Conservation (phyloP, 2,113 vertebrate genomes). For the Sphyrna mokarran region DNA sequence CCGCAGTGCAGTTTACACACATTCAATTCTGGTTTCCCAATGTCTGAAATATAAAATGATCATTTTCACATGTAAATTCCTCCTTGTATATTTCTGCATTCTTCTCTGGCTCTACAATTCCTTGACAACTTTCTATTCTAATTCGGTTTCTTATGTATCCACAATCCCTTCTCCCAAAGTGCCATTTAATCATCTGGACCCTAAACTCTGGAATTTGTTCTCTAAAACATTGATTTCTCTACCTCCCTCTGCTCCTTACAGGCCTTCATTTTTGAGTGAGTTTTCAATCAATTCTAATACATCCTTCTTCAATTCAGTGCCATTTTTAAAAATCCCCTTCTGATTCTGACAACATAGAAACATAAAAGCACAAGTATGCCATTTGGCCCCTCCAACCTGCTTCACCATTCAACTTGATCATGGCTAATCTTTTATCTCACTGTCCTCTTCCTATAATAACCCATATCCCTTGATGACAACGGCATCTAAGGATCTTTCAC, state of each 20-base stretch:
- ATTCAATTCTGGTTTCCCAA: background rate
- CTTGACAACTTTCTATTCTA: background rate
- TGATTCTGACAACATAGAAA: no score
- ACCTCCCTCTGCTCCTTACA: background rate
- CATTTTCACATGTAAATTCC: background rate
- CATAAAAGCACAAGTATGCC: no score
- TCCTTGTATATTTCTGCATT: background rate
- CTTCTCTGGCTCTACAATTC: background rate
- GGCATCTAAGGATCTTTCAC: no score
- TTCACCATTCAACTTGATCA: no score
- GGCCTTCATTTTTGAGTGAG: background rate
- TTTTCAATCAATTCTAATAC: background rate
- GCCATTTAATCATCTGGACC: background rate
- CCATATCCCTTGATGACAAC: no score
- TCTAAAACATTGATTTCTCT: background rate
- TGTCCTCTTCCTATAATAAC: no score
- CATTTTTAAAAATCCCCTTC: no score
- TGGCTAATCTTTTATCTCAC: no score
- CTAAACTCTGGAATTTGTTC: background rate
- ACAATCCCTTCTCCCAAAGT: background rate
- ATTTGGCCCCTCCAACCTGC: background rate
- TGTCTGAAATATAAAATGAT: no score
- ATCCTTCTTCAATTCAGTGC: no score
- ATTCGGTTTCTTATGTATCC: background rate
- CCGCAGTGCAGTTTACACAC: background rate